A percentile compares a stretch with the other conserved stretches of the same genome.
These are phyloP conservation scores for Zaprionus taronus DNA, from an alignment of 1,140 invertebrate species.

Conservation along the genomic window DNA sequence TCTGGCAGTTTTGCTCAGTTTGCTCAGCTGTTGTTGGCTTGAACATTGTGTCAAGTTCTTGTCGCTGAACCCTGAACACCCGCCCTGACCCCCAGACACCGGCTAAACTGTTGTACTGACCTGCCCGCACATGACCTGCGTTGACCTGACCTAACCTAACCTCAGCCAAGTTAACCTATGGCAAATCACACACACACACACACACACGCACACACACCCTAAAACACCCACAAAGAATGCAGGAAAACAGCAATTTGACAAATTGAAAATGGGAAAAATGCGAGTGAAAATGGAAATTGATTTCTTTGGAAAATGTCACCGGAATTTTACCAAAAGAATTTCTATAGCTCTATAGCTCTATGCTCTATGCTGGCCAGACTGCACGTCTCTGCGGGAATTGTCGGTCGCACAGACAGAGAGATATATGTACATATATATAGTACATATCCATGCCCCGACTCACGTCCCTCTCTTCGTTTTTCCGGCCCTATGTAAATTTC, in stretches of 20 bases:
- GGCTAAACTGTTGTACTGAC: conserved; percentile 7
- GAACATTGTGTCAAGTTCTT: conserved; percentile 5
- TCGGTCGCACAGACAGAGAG: not conserved
- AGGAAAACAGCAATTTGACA: conserved; percentile 23
- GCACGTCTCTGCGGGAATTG: conserved; percentile 22
- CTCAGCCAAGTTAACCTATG: conserved; percentile 28
- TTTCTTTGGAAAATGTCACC: conserved; percentile 41
- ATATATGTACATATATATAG: not conserved
- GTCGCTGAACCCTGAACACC: not conserved
- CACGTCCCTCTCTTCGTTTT: not conserved
- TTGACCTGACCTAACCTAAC: conserved; percentile 3
- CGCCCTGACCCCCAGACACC: not conserved
- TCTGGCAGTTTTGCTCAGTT: not conserved
- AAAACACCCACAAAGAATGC: conserved; percentile 15
- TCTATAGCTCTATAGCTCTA: conserved; percentile 1
- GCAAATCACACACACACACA: conserved; percentile 13
- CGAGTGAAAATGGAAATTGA: conserved; percentile 54
- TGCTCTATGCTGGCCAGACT: not conserved
- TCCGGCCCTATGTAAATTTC: conserved; percentile 51
- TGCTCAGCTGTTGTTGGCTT: not conserved
- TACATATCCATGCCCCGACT: not conserved
- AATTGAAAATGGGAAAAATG: conserved; percentile 26
- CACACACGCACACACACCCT: not conserved
- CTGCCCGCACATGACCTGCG: not conserved
- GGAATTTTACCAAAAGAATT: conserved; percentile 62